Evolutionary conservation across 2,888 invertebrate species (phyloP).

Genomic region (Adelognathus sp.): DNA sequence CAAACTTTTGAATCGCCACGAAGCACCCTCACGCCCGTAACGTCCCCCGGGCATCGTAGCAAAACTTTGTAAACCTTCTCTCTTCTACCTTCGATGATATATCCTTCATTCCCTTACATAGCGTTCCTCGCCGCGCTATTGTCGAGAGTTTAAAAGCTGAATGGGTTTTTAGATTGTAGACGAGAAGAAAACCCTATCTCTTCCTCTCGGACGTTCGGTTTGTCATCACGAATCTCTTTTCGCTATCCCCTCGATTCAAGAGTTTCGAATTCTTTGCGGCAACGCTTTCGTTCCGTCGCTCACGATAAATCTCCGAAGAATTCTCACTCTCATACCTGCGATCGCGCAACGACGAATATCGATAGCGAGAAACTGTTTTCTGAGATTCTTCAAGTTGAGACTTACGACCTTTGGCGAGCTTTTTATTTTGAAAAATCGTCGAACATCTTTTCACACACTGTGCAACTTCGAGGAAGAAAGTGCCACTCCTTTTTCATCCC

Average conservation of each 20-base stretch:
- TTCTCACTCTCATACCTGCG: neutral
- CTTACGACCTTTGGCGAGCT: neutral
- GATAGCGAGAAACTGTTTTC: neutral
- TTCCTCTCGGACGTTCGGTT: slow-evolving; percentile 72
- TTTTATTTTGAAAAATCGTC: neutral
- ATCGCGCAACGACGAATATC: slow-evolving; percentile 2
- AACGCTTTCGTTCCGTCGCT: neutral
- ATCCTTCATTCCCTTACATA: slow-evolving; percentile 51
- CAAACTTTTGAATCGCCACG: slow-evolving; percentile 80
- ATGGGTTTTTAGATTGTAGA: slow-evolving; percentile 80
- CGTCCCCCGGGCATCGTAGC: slow-evolving; percentile 58
- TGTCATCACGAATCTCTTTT: slow-evolving; percentile 68
- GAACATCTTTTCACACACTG: neutral
- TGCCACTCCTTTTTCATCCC: neutral
- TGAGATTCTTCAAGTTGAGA: neutral
- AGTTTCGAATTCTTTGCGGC: slow-evolving; percentile 71
- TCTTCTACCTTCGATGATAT: slow-evolving; percentile 33
- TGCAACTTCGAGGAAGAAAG: neutral
- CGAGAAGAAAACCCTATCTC: slow-evolving; percentile 43
- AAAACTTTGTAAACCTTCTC: slow-evolving; percentile 75
- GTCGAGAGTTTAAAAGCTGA: slow-evolving; percentile 80
- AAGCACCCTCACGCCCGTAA: slow-evolving; percentile 48
- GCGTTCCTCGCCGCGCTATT: slow-evolving; percentile 68
- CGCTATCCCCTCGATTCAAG: slow-evolving; percentile 35
- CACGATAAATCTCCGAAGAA: slow-evolving; percentile 31